phyloP scores from a whole-genome alignment of 1,140 invertebrate genomes.

The Bombus difficillimus region DNA sequence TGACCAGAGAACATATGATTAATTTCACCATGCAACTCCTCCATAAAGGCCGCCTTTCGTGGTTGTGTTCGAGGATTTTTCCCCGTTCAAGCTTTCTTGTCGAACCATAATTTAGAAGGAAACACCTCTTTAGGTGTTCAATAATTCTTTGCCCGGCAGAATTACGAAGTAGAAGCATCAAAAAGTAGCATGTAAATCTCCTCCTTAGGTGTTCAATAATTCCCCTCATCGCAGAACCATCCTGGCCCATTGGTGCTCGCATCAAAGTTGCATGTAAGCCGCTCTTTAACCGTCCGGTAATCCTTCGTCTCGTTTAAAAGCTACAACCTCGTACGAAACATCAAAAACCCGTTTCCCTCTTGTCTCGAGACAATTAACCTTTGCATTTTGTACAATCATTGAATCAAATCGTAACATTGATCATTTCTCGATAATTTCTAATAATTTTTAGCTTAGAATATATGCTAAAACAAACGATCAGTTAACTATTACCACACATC shows the following conservation, averaged over 20 bases:
- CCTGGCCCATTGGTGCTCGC: background rate
- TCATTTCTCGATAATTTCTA: no score
- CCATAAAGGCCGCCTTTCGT: background rate
- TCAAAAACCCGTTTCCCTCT: conserved; percentile 2
- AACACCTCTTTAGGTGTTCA: conserved; percentile 10
- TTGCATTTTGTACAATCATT: background rate
- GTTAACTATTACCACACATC: no score
- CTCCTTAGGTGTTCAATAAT: conserved; percentile 24
- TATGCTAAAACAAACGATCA: no score
- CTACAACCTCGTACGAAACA: background rate
- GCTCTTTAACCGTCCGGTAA: background rate
- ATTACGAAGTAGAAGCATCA: conserved; percentile 5
- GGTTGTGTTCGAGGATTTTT: background rate
- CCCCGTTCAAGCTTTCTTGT: background rate
- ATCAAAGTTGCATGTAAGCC: conserved; percentile 15
- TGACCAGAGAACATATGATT: conserved; percentile 5
- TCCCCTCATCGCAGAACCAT: conserved; percentile 11
- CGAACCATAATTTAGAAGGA: conserved; percentile 8
- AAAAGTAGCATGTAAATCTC: conserved; percentile 25
- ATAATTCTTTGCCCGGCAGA: conserved; percentile 1
- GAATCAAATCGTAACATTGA: no score
- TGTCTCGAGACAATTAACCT: background rate
- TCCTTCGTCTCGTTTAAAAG: background rate
- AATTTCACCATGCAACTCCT: conserved; percentile 13
- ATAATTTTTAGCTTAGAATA: no score